Evolutionary conservation across 2,888 invertebrate genomes (phyloP), one percentile per base, ranked within the genome.

Genomic region (Bellardia bayeri): DNA sequence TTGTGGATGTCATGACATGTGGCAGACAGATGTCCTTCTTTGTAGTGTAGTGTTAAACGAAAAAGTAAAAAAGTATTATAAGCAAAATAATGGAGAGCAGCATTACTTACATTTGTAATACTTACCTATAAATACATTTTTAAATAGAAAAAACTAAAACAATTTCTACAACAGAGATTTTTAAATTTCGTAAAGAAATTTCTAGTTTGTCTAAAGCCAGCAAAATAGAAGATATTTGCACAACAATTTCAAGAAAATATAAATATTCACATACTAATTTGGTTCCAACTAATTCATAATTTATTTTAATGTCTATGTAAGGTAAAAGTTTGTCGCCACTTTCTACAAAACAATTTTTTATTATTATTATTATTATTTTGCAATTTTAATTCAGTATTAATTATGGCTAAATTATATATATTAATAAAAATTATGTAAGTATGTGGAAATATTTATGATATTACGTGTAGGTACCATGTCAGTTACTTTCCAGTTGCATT

Each of bases 11-110:
- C 74, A 83, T 83, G 83, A 83, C 86, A 86, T 86, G 83, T 86
- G 80, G 69, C 83, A 83, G 86, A 83, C 83, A 86, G 86, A 86
- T 86, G 86, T 86, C 83, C 86, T 83, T 83, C 75, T 76, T 83
- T 79, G 58, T n/a, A n/a, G n/a, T 83, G 51, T 71, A 68, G 78
- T 82, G 76, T 78, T 66, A 30, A 78, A 45, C 64, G 64, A 0
- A 49, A 56, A 72, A 61, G 45, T 9, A 42, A 4, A 23, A 51
- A 3, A 51, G 56, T n/a, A 23, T 23, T 23, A 23, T 23, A 23
- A 37, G 37, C 37, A 37, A 37, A 37, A 42, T 16, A 37, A 16
- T n/a, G 14, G 23, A 56, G n/a, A 51, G 9, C 13, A 49, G 23
- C 23, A 37, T 3, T 8, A 51, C 3, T 23, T 0, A 64, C 14